phyloP scores from a whole-genome alignment of 2,113 vertebrate genomes.

The Planiliza haematocheilus region DNA sequence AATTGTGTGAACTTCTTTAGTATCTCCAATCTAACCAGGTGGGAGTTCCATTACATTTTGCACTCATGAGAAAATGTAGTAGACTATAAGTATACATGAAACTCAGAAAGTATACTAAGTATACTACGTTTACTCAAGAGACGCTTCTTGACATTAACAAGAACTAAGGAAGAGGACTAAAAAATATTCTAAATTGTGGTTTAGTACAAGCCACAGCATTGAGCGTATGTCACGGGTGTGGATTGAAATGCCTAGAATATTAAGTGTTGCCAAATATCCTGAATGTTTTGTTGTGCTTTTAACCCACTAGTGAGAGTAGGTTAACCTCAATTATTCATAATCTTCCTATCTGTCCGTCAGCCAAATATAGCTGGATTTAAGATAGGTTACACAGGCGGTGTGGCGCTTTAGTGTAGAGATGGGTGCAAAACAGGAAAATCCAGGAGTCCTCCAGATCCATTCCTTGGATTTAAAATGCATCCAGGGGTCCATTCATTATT shows the following conservation, averaged over 20 bases:
- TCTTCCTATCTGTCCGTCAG: constrained; percentile 61
- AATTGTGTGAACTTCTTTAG: not conserved
- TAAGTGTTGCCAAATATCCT: constrained; percentile 44
- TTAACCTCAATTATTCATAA: constrained; percentile 74
- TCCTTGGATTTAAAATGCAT: constrained; percentile 36
- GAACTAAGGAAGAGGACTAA: not conserved
- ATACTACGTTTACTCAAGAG: constrained; percentile 87
- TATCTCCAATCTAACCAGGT: not conserved
- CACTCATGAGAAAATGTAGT: constrained; percentile 85
- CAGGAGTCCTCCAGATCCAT: constrained; percentile 33
- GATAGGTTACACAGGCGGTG: constrained; percentile 15
- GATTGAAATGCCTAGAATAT: constrained; percentile 50
- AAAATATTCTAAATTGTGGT: constrained; percentile 14
- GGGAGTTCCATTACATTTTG: constrained; percentile 26
- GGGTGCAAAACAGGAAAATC: constrained; percentile 45
- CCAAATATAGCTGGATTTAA: constrained; percentile 29
- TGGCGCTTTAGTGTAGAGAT: constrained; percentile 12
- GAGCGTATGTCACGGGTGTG: constrained; percentile 8
- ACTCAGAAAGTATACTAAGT: constrained; percentile 84
- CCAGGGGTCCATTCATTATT: constrained; percentile 61
- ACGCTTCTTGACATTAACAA: constrained; percentile 27
- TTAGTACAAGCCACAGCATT: constrained; percentile 1
- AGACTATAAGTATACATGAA: constrained; percentile 86
- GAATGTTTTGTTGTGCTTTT: constrained; percentile 66
- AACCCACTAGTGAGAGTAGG: constrained; percentile 46